Evolutionary conservation across 1,140 invertebrate genomes (phyloP).

Genomic region (Drosophila tsacasi): DNA sequence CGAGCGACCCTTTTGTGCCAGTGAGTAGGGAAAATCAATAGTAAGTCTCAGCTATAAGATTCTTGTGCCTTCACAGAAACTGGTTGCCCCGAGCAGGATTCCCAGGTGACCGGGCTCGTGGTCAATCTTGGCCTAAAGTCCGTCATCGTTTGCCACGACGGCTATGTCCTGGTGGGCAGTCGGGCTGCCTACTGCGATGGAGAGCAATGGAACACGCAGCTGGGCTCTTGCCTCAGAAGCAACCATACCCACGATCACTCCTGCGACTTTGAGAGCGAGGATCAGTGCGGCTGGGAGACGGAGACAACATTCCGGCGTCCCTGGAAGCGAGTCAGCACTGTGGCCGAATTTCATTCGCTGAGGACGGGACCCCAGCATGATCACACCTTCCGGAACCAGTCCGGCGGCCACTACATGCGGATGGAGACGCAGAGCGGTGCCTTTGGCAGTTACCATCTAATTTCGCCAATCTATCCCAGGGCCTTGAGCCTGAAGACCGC

Average conservation of each 20-base stretch:
- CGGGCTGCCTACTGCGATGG: constrained; percentile 66
- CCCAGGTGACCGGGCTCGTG: constrained; percentile 39
- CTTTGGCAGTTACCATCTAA: constrained; percentile 34
- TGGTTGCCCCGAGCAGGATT: constrained; percentile 26
- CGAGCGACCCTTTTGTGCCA: constrained; percentile 58
- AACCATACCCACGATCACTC: constrained; percentile 46
- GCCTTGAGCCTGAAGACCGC: constrained; percentile 64
- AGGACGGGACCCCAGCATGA: constrained; percentile 75
- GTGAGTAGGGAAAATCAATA: constrained; percentile 36
- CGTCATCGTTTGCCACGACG: constrained; percentile 49
- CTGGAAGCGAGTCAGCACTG: constrained; percentile 66
- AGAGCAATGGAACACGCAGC: constrained; percentile 59
- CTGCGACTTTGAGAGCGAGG: constrained; percentile 78
- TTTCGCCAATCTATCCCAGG: constrained; percentile 70
- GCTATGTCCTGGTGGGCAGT: constrained; percentile 65
- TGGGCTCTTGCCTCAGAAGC: constrained; percentile 65
- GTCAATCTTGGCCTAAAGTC: constrained; percentile 7
- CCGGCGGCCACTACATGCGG: constrained; percentile 78
- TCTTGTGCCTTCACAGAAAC: constrained; percentile 18
- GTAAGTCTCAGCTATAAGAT: background rate
- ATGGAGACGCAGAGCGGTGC: constrained; percentile 52
- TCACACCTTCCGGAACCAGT: constrained; percentile 60
- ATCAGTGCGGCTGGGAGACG: constrained; percentile 71
- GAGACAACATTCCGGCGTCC: constrained; percentile 5
- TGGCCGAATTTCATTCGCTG: constrained; percentile 31